Percentiles rank a stretch among this genome's conserved stretches.
These are phyloP conservation scores for Drosophila auraria DNA, from an alignment of 1,140 invertebrate species.

Conservation along the genomic window DNA sequence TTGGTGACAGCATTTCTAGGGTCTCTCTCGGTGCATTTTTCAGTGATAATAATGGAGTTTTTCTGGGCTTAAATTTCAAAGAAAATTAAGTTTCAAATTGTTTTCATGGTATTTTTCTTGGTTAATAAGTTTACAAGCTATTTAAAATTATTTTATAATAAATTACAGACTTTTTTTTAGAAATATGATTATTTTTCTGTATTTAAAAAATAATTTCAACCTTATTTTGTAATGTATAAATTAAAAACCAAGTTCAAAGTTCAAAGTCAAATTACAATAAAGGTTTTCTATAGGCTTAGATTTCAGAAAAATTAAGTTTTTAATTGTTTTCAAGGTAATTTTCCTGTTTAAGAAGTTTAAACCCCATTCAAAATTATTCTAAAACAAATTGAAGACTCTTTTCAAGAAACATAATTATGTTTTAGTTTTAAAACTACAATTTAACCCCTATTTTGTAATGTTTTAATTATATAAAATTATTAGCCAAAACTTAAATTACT, in stretches of 20 bases:
- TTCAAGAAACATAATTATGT: not conserved
- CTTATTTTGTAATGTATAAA: no score
- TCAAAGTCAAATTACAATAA: not conserved
- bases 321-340: not conserved
- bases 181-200: not conserved
- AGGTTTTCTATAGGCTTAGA: no score
- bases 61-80: no score
- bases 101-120: not conserved
- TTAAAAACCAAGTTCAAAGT: no score
- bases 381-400: no score
- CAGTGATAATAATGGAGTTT: conserved; percentile 7
- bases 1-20: conserved; percentile 12
- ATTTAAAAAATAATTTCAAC: not conserved
- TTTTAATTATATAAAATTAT: no score
- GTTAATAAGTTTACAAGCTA: not conserved
- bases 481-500: no score
- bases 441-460: no score
- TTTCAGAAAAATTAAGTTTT: not conserved
- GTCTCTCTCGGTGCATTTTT: conserved; percentile 8
- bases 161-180: no score
- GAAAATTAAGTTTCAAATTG: not conserved
- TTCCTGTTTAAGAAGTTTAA: not conserved
- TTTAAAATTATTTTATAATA: no score
- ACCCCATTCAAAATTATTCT: no score
- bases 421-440: no score